phyloP scores from a whole-genome alignment of 1,140 invertebrate species.

The Eubasilissa regina region DNA sequence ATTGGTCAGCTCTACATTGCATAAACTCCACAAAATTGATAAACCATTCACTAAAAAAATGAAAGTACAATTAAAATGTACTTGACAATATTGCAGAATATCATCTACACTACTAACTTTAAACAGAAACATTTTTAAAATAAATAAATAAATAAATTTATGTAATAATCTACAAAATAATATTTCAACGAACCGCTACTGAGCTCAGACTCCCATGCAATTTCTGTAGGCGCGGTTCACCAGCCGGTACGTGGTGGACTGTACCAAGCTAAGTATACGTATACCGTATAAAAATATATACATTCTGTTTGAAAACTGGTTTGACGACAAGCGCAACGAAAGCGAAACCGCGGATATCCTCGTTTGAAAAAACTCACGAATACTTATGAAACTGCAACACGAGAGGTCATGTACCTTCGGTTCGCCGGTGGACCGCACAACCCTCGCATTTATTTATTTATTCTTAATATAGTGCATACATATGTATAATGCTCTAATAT shows the following conservation, averaged over 20 bases:
- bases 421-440: not conserved
- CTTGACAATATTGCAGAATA: too few species aligned
- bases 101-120: too few species aligned
- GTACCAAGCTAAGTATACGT: not conserved
- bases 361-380: slow-evolving; percentile 54
- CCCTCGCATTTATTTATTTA: too few species aligned
- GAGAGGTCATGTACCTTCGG: slow-evolving; percentile 26
- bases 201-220: slow-evolving; percentile 8
- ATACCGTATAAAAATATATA: slow-evolving; percentile 1
- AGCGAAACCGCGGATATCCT: slow-evolving; percentile 59
- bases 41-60: too few species aligned
- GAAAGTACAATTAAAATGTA: too few species aligned
- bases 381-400: slow-evolving; percentile 30
- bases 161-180: not conserved
- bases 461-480: too few species aligned
- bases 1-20: too few species aligned
- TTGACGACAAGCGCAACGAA: slow-evolving; percentile 52
- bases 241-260: not conserved
- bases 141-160: too few species aligned
- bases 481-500: too few species aligned
- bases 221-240: slow-evolving; percentile 18
- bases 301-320: slow-evolving; percentile 37
- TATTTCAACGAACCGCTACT: not conserved
- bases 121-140: too few species aligned
- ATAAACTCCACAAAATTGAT: too few species aligned